A percentile compares a stretch with the other conserved stretches of the same genome.
Evolutionary conservation across 1,140 invertebrate genomes (phyloP).

Genomic region (Metaphire vulgaris): DNA sequence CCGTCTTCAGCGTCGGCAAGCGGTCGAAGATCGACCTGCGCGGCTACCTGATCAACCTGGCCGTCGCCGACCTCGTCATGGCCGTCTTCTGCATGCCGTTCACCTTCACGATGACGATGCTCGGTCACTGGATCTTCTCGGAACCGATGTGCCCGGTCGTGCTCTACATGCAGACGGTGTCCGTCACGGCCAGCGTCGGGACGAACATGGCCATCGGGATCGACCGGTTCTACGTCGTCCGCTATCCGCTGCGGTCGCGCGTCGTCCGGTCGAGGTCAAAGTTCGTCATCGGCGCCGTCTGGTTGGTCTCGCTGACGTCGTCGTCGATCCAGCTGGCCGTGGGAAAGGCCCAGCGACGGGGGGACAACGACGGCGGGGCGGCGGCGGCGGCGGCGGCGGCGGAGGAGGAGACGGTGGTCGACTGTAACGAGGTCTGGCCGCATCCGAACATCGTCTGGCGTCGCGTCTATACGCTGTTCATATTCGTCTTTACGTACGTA

Average conservation of each 20-base stretch:
- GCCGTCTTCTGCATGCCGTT: too few relatives aligned
- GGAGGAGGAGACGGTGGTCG: too few relatives aligned
- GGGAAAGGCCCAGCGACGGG: conserved; percentile 38
- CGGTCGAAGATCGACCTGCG: conserved; percentile 43
- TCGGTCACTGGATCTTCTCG: conserved; percentile 46
- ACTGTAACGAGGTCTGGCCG: conserved; percentile 42
- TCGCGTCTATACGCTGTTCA: conserved; percentile 52
- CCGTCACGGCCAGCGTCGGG: conserved; percentile 45
- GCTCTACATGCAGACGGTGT: conserved; percentile 41
- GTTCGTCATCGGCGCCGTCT: conserved; percentile 52
- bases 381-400: conserved; percentile 36
- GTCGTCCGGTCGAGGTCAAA: conserved; percentile 33
- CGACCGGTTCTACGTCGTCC: too few relatives aligned
- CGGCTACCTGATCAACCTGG: conserved; percentile 71
- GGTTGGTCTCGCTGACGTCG: conserved; percentile 50
- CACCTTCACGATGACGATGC: conserved; percentile 42
- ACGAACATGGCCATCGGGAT: conserved; percentile 50
- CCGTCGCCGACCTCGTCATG: too few relatives aligned
- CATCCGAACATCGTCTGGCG: conserved; percentile 31
- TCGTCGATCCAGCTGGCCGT: conserved; percentile 52
- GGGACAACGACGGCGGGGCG: not conserved
- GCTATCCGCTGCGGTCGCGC: conserved; percentile 39
- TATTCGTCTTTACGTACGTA: conserved; percentile 55
- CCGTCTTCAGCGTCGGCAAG: conserved; percentile 42
- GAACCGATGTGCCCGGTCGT: conserved; percentile 46